Evolutionary conservation across 2,888 invertebrate species (phyloP), one percentile per base, ranked within the genome.

Genomic region (Cheilosia impressa): DNA sequence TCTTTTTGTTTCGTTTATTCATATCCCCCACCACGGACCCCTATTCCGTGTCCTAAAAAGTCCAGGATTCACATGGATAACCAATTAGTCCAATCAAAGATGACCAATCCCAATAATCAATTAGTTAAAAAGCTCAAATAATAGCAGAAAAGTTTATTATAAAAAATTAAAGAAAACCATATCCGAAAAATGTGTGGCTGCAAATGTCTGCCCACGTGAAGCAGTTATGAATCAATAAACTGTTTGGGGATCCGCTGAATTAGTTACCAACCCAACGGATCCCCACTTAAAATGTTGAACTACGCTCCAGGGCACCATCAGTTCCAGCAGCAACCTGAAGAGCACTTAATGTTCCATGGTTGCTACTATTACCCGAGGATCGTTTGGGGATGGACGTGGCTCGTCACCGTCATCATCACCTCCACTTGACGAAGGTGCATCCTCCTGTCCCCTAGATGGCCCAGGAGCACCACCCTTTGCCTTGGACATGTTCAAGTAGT

Each of bases 361-460:
- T 50, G 92, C 92, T 38, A 93, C 92, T n/a, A 89, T 88, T 24
- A 93, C 93, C 87, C 89, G 88, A 34, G 94, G 93, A 89, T 94
- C 94, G 72, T 87, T 88, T 85, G 89, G 88, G 87, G 87, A 73
- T 62, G 88, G 83, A 38, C 87, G 66, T 17, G 91, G 90, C n/a
- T 89, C 90, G 19, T 78, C 88, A n/a, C 68, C 83, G 50, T 91
- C 91, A 73, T 91, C 92, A 24, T 91, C 90, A 47, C 90, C 91
- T 17, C 90, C 89, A 73, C 90, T 87, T 55, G 93, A 90, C 7
- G 91, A 89, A 81, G 90, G 90, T 80, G 92, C 91, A 34, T 92
- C 92, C 24, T 92, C 92, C 82, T 89, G 90, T 41, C 90, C 88
- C 9, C 87, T 87, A 3, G 88, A 65, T 9, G 78, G 71, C 38